Conservation (phyloP, 2,888 invertebrate species). For the Charanyca ferruginea region DNA sequence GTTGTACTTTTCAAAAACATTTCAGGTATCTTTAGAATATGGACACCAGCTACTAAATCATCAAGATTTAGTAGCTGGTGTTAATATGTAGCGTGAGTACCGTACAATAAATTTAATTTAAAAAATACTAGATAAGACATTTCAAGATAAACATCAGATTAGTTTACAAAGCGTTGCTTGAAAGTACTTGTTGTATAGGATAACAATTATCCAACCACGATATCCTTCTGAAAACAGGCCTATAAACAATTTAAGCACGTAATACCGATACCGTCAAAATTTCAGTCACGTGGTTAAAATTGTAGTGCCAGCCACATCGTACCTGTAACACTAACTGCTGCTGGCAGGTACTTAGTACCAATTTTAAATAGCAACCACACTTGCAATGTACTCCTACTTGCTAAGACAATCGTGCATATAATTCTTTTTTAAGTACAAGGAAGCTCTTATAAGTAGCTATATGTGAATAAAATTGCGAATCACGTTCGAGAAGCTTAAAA, state of each 20-base stretch:
- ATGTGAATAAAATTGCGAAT: slow-evolving; percentile 45
- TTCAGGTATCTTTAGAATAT: too few species aligned
- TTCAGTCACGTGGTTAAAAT: slow-evolving; percentile 16
- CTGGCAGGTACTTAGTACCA: not conserved
- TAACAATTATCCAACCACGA: not conserved
- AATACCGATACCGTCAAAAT: not conserved
- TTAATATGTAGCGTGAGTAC: too few species aligned
- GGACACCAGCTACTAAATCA: too few species aligned
- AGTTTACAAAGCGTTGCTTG: too few species aligned
- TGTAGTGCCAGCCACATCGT: not conserved
- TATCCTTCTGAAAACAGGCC: not conserved
- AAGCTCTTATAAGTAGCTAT: slow-evolving; percentile 19
- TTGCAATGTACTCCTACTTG: slow-evolving; percentile 5
- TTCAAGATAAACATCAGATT: not conserved
- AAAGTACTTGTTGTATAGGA: not conserved
- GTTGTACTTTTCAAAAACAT: too few species aligned
- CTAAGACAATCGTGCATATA: slow-evolving; percentile 33
- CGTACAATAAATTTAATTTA: too few species aligned
- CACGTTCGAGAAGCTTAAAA: slow-evolving; percentile 49
- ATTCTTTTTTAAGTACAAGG: slow-evolving; percentile 32
- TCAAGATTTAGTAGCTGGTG: too few species aligned
- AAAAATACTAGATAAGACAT: too few species aligned
- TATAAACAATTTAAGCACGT: not conserved
- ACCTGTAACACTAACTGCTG: not conserved
- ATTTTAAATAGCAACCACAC: slow-evolving; percentile 27